These are phyloP conservation scores for Nasua narica DNA, from an alignment of 2,797 vertebrate species.

Conservation along the genomic window DNA sequence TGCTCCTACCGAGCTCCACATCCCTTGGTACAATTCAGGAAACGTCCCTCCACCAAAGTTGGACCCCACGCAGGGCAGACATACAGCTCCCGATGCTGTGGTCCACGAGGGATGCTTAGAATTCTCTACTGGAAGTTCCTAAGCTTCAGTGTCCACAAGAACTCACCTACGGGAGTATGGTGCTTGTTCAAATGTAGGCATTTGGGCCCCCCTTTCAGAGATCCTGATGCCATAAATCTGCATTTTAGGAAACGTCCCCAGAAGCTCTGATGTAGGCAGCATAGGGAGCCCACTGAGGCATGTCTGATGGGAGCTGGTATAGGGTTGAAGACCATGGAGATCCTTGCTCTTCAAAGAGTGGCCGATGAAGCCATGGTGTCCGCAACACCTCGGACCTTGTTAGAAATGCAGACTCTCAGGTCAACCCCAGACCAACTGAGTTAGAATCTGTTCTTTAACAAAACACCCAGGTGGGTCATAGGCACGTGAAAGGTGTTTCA, in stretches of 20 bases:
- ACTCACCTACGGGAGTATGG: too few relatives aligned
- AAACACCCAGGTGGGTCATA: neutral
- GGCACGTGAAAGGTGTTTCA: neutral
- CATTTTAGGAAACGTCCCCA: neutral
- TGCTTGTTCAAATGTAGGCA: neutral
- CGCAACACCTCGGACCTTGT: neutral
- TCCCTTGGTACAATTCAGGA: fast-evolving
- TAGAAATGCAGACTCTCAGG: neutral
- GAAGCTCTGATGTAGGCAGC: neutral
- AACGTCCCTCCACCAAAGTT: fast-evolving
- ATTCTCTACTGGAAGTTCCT: fast-evolving
- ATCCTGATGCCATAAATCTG: neutral
- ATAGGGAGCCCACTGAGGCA: too few relatives aligned
- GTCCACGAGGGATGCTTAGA: neutral
- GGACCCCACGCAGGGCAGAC: fast-evolving
- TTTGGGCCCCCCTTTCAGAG: neutral
- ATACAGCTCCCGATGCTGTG: fast-evolving
- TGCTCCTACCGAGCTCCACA: fast-evolving
- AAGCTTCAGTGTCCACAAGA: neutral
- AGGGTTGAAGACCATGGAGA: neutral
- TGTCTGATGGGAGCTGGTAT: fast-evolving
- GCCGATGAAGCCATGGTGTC: neutral
- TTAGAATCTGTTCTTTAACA: neutral
- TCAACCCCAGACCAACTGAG: neutral
- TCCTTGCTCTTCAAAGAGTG: fast-evolving